These are phyloP conservation scores for Lepidochrysops patricia DNA, from an alignment of 2,888 invertebrate genomes.

Conservation along the genomic window DNA sequence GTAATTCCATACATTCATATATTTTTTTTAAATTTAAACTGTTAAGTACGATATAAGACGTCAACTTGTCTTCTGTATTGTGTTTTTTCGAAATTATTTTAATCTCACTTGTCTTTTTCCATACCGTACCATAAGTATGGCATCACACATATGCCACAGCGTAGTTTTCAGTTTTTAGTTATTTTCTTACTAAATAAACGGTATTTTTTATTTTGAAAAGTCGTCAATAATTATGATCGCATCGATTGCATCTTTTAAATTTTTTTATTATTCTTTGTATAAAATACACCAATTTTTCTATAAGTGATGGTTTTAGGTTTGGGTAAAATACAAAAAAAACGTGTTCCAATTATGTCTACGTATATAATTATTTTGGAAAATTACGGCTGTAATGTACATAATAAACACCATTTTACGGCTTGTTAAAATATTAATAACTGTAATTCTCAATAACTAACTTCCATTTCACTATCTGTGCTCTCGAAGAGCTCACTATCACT, in stretches of 20 bases:
- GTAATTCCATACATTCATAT: no score
- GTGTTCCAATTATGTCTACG: background rate
- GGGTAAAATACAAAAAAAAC: background rate
- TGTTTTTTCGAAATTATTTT: no score
- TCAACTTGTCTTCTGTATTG: no score
- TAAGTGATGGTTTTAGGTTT: slow-evolving; percentile 12
- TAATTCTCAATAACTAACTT: slow-evolving; percentile 14
- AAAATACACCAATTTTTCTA: slow-evolving; percentile 13
- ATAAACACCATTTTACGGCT: background rate
- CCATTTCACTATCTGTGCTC: slow-evolving; percentile 16
- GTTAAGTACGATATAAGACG: no score
- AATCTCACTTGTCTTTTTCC: no score
- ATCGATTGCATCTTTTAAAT: slow-evolving; percentile 6
- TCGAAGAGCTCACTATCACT: slow-evolving; percentile 13
- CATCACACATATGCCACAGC: no score
- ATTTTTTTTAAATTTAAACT: no score
- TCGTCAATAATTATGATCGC: no score
- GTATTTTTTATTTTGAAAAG: no score
- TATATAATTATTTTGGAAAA: background rate
- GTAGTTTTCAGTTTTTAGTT: no score
- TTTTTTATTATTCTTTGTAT: slow-evolving; percentile 7
- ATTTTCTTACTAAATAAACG: no score
- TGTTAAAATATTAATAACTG: background rate
- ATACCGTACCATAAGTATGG: no score
- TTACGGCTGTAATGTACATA: slow-evolving; percentile 1